Percentiles rank a stretch among this genome's conserved stretches.
Evolutionary conservation across 2,113 vertebrate genomes (phyloP).

Genomic region (Pseudonaja textilis): DNA sequence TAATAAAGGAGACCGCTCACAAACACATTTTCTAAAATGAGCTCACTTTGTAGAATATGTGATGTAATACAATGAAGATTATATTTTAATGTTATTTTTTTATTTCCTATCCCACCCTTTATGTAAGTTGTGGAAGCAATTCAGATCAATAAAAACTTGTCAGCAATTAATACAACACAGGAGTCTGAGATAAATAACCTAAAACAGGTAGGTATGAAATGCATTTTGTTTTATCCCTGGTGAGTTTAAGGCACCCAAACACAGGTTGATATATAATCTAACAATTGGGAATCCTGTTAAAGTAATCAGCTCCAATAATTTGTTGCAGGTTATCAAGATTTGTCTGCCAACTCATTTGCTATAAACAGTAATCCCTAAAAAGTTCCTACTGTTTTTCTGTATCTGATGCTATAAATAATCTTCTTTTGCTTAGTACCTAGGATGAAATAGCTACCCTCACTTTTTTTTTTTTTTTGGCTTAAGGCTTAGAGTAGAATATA

Average conservation of each 20-base stretch:
- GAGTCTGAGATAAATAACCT: slow-evolving; percentile 76
- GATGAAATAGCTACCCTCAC: background rate
- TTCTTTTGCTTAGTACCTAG: background rate
- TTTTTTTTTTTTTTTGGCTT: background rate
- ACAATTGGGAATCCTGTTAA: background rate
- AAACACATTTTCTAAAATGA: background rate
- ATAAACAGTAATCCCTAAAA: background rate
- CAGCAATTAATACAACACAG: slow-evolving; percentile 77
- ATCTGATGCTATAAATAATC: background rate
- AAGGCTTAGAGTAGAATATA: background rate
- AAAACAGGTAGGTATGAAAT: slow-evolving; percentile 76
- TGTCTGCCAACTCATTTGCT: background rate
- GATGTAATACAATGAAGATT: background rate
- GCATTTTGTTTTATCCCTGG: background rate
- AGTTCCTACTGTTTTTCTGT: background rate
- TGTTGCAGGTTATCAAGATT: background rate
- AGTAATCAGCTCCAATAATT: background rate
- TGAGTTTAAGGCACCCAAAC: background rate
- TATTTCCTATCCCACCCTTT: slow-evolving; percentile 44
- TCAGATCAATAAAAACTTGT: slow-evolving; percentile 80
- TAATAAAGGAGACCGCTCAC: background rate
- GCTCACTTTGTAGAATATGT: slow-evolving; percentile 4
- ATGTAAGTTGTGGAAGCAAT: slow-evolving; percentile 83
- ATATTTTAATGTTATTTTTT: slow-evolving; percentile 27
- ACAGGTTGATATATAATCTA: background rate